These are phyloP conservation scores for Diprion similis DNA, from an alignment of 1,140 invertebrate genomes.

Conservation along the genomic window DNA sequence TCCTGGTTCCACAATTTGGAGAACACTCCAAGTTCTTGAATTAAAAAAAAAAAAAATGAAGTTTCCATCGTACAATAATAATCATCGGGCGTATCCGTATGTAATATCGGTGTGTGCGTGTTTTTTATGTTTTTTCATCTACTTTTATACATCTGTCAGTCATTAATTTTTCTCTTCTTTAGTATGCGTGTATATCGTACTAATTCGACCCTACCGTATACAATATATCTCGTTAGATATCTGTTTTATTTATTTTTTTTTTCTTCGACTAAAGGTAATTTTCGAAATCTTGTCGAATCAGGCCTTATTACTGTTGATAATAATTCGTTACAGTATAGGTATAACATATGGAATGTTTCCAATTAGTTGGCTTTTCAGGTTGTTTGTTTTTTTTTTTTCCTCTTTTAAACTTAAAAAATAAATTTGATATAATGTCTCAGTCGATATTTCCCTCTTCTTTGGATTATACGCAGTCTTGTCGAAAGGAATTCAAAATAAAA, in stretches of 20 bases:
- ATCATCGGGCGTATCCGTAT: too few species aligned
- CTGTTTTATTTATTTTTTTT: constrained; percentile 24
- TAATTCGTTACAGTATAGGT: too few species aligned
- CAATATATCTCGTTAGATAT: constrained; percentile 13
- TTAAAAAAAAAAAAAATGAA: too few species aligned
- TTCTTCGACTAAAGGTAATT: not conserved
- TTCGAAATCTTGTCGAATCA: not conserved
- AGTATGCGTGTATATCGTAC: constrained; percentile 28
- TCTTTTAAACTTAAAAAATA: constrained; percentile 10
- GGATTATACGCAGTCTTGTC: constrained; percentile 58
- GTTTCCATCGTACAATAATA: too few species aligned
- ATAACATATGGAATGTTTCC: not conserved
- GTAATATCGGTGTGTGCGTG: too few species aligned
- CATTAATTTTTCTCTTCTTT: too few species aligned
- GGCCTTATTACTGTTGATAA: too few species aligned
- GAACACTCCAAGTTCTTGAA: too few species aligned
- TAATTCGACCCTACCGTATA: constrained; percentile 21
- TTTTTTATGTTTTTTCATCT: too few species aligned
- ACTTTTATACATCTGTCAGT: too few species aligned
- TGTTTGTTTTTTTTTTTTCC: not conserved
- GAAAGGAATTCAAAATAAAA: constrained; percentile 29
- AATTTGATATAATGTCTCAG: constrained; percentile 28
- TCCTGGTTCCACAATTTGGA: too few species aligned
- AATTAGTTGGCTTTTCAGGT: not conserved
- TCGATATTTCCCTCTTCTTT: constrained; percentile 51